Percentiles rank a stretch among this genome's conserved stretches.
These are phyloP conservation scores for Oreochromis grahami DNA, from an alignment of 2,797 vertebrate genomes.

Conservation along the genomic window DNA sequence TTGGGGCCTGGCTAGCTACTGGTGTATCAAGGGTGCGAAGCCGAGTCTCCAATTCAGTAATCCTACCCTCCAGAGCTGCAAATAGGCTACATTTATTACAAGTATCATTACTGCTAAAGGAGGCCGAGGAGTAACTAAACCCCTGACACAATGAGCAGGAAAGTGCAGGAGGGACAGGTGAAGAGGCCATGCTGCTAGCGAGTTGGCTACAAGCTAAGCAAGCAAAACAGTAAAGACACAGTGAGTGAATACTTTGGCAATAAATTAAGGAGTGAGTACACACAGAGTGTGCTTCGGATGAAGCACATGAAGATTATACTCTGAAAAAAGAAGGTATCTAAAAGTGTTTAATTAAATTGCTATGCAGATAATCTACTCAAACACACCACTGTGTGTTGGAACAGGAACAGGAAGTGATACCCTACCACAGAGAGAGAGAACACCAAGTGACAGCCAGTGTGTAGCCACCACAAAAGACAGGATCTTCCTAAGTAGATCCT, in stretches of 20 bases:
- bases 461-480: neutral
- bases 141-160: neutral
- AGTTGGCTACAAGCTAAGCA: neutral
- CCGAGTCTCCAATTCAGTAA: neutral
- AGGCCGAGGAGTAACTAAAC: neutral
- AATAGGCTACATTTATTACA: neutral
- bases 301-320: neutral
- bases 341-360: neutral
- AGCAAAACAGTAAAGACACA: neutral
- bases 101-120: neutral
- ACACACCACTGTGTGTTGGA: neutral
- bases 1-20: neutral
- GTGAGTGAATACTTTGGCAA: neutral
- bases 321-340: neutral
- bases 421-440: neutral
- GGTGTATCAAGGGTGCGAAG: neutral
- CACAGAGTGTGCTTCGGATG: neutral
- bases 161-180: neutral
- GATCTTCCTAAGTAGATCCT: neutral
- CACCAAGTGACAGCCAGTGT: neutral
- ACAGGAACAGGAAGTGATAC: neutral
- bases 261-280: neutral
- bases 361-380: neutral
- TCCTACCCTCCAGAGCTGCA: neutral
- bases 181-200: neutral